These are phyloP conservation scores for Orestias chungarensis DNA, from an alignment of 2,797 vertebrate species.

Conservation along the genomic window DNA sequence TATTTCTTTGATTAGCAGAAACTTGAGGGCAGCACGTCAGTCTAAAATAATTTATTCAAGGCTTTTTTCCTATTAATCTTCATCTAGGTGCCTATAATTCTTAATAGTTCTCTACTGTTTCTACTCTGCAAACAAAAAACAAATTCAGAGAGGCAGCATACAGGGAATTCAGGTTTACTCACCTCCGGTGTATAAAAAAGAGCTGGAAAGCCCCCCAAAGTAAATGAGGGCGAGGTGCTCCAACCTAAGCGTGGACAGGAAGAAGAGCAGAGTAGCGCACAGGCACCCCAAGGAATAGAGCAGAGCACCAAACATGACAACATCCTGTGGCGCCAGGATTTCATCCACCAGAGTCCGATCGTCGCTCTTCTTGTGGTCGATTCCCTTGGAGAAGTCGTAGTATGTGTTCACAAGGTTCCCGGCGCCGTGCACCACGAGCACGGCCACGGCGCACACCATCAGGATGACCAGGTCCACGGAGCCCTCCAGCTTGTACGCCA, in stretches of 20 bases:
- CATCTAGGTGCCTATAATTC: not conserved
- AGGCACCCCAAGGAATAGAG: slow-evolving; percentile 94
- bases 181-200: slow-evolving; percentile 99
- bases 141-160: not conserved
- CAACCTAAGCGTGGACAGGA: slow-evolving; percentile 87
- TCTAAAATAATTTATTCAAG: not conserved
- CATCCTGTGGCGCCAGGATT: slow-evolving; percentile 93
- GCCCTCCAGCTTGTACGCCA: slow-evolving; percentile 92
- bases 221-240: slow-evolving; percentile 98
- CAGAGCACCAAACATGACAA: slow-evolving; percentile 95
- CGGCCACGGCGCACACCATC: slow-evolving; percentile 89
- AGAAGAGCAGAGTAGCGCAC: slow-evolving; percentile 89
- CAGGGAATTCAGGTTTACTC: slow-evolving; percentile 51
- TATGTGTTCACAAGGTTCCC: slow-evolving; percentile 98
- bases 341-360: slow-evolving; percentile 96
- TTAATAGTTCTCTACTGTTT: not conserved
- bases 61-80: not conserved
- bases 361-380: slow-evolving; percentile 98
- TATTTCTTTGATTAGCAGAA: too few relatives aligned
- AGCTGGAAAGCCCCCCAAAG: slow-evolving; percentile 96
- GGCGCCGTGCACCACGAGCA: slow-evolving; percentile 93
- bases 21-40: not conserved
- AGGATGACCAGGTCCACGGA: slow-evolving; percentile 86
- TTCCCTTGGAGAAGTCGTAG: slow-evolving; percentile 98
- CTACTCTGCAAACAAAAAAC: too few relatives aligned